Evolutionary conservation across 2,113 vertebrate species (phyloP), one percentile per base, ranked within the genome.

Genomic region (Todiramphus chloris): DNA sequence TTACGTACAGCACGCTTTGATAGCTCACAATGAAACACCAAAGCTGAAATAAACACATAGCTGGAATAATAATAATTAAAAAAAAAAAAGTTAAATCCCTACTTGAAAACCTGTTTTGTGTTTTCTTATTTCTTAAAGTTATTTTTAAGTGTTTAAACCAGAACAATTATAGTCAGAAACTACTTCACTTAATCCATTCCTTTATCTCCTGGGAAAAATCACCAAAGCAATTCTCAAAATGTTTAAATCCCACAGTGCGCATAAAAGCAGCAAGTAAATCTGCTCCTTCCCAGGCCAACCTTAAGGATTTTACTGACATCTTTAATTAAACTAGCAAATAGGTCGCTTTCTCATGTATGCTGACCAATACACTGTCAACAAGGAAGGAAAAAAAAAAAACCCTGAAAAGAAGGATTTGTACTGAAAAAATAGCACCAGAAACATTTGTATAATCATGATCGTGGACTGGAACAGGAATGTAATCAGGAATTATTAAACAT

Each of bases 261-360:
- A 97, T 96, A 96, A 95, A 97, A 95, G 92, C 80, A 93, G 70
- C 83, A 74, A 97, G 86, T 89, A 97, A 97, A 97, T 97, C 92
- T 97, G 85, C 87, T 96, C 60, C 78, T 96, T 97, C 90, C 93
- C 94, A 96, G 86, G 86, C 66, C 96, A 97, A 96, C 62, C 74
- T 94, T 94, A 43, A 97, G 90, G 77, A 96, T 94, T 96, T 92
- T 91, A 85, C 89, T 95, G 94, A 94, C 88, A 96, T 96, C 93
- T 96, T 97, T 97, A 97, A 97, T 97, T 97, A 97, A 98, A 97
- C 68, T 62, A 97, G 95, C 89, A 97, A 95, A 97, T 95, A 97
- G 88, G 83, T 96, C 48, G 37, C 84, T 94, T 89, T 95, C 84
- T 91, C 92, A 97, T 94, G 77, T 95, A 78, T 94, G 90, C 82